A percentile compares a stretch with the other conserved stretches of the same genome.
These are phyloP conservation scores for Calonectris borealis DNA, from an alignment of 2,113 vertebrate species.

Conservation along the genomic window DNA sequence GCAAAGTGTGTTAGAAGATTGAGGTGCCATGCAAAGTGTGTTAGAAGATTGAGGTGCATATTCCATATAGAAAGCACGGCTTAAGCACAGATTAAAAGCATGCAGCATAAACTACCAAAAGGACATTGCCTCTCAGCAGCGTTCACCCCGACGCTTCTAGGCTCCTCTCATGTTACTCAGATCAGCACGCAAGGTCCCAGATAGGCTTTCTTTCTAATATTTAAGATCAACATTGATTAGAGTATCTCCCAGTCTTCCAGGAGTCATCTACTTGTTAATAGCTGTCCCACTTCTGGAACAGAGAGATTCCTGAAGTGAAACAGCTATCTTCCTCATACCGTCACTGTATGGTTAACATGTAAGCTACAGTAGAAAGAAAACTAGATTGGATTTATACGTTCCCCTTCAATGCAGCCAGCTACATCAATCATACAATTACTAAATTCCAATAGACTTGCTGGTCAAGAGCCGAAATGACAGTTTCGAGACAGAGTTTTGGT, in stretches of 20 bases:
- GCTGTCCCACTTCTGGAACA: background rate
- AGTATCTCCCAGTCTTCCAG: background rate
- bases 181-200: background rate
- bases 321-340: background rate
- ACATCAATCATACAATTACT: accelerated
- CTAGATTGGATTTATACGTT: accelerated
- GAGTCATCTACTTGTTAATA: background rate
- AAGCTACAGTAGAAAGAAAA: background rate
- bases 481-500: accelerated
- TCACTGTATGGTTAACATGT: accelerated
- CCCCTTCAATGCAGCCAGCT: background rate
- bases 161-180: background rate
- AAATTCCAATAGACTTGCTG: too few relatives aligned
- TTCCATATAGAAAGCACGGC: accelerated
- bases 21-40: background rate
- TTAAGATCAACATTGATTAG: background rate
- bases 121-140: background rate
- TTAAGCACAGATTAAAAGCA: background rate
- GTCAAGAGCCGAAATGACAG: accelerated
- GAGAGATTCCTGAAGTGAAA: background rate
- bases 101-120: background rate
- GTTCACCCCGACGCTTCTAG: accelerated
- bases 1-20: too few relatives aligned
- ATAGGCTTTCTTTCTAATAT: background rate
- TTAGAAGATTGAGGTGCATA: background rate